Conservation (phyloP, 2,888 invertebrate species). For the Drosophila hamatofila region DNA sequence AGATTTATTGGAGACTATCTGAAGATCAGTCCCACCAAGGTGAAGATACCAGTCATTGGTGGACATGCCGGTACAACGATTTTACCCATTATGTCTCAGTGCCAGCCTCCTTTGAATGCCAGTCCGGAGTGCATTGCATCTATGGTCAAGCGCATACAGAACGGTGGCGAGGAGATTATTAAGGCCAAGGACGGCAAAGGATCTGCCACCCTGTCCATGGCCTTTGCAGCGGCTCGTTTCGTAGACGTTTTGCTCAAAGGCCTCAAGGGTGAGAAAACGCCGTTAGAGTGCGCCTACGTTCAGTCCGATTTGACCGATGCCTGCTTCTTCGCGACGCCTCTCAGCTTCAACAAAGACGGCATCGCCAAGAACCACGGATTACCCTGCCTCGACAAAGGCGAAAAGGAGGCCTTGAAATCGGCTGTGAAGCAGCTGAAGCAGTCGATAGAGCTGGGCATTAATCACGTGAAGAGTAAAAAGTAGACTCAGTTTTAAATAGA, state of each 20-base stretch:
- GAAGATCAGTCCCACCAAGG: conserved; percentile 91
- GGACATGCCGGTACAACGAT: conserved; percentile 99
- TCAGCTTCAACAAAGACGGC: conserved; percentile 90
- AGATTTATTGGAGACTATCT: conserved; percentile 96
- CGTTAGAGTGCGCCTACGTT: conserved; percentile 96
- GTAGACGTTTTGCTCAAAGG: conserved; percentile 92
- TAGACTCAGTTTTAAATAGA: neutral
- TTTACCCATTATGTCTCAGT: conserved; percentile 96
- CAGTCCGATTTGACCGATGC: conserved; percentile 93
- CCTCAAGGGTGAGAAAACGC: conserved; percentile 89
- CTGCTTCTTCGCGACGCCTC: conserved; percentile 95
- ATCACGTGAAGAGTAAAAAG: neutral
- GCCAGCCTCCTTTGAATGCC: conserved; percentile 91
- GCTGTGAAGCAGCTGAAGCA: conserved; percentile 95
- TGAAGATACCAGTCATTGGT: conserved; percentile 96
- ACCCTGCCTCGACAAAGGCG: conserved; percentile 92
- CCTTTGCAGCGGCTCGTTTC: conserved; percentile 96
- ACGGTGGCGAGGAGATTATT: conserved; percentile 96
- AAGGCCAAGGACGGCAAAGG: conserved; percentile 98
- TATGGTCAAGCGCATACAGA: conserved; percentile 95
- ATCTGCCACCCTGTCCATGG: conserved; percentile 98
- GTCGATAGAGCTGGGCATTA: conserved; percentile 94
- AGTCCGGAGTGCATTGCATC: conserved; percentile 91
- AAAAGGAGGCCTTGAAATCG: conserved; percentile 90
- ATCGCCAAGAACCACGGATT: conserved; percentile 95